phyloP scores from a whole-genome alignment of 2,888 invertebrate genomes.

The Chymomyza procnemis region DNA sequence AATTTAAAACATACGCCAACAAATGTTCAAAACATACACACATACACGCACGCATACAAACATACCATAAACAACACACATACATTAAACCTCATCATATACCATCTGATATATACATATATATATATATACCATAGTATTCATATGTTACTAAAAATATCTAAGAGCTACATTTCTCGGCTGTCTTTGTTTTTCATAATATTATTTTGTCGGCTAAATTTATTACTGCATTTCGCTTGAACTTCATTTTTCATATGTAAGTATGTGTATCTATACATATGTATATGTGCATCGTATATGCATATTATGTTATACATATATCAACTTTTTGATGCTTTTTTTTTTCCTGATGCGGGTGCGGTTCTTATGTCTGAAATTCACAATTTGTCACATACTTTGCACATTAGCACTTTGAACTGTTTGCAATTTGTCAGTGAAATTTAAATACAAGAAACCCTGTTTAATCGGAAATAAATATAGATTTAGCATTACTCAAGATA shows the following conservation, averaged over 20 bases:
- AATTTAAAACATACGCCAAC: constrained; percentile 61
- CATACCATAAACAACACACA: constrained; percentile 1
- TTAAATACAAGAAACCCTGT: neutral
- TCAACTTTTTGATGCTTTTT: neutral
- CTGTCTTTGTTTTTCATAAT: constrained; percentile 12
- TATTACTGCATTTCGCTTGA: constrained; percentile 21
- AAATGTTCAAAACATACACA: constrained; percentile 40
- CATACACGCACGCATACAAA: constrained; percentile 10
- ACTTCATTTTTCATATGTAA: constrained; percentile 13
- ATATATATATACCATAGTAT: neutral
- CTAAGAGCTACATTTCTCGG: constrained; percentile 27
- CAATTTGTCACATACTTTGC: constrained; percentile 43
- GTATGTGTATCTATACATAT: neutral
- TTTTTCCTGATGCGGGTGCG: neutral
- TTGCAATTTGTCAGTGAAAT: neutral
- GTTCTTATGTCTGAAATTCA: constrained; percentile 5
- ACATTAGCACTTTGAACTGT: constrained; percentile 38
- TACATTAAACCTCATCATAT: constrained; percentile 9
- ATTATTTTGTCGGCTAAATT: constrained; percentile 15
- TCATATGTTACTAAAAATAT: constrained; percentile 52
- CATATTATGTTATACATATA: neutral
- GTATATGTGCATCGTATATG: neutral
- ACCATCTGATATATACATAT: too few relatives aligned
- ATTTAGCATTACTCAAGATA: too few relatives aligned
- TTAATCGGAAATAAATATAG: neutral